Evolutionary conservation across 1,140 invertebrate species (phyloP).

Genomic region (Calephelis nemesis): DNA sequence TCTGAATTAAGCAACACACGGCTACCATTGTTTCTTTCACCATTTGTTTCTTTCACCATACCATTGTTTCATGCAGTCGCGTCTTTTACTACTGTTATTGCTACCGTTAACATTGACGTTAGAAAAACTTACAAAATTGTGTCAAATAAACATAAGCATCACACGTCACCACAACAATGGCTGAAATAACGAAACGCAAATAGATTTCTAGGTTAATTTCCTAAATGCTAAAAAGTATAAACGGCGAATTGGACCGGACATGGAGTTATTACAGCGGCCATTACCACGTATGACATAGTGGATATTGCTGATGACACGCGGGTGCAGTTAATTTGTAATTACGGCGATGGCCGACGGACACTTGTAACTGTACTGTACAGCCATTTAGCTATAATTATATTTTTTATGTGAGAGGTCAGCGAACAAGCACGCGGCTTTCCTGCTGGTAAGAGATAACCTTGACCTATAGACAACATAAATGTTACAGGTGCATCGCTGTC

Average conservation of each 20-base stretch:
- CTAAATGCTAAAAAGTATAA: constrained; percentile 24
- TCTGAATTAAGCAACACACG: too few species aligned
- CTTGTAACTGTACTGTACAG: background rate
- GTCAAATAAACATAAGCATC: constrained; percentile 1
- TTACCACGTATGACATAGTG: constrained; percentile 14
- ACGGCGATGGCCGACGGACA: background rate
- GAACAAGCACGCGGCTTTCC: too few species aligned
- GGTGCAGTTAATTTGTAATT: background rate
- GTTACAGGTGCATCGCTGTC: too few species aligned
- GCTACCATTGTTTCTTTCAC: too few species aligned
- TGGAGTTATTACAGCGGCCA: constrained; percentile 13
- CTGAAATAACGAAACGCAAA: constrained; percentile 2
- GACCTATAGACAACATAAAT: too few species aligned
- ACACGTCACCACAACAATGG: background rate
- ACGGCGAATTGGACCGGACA: constrained; percentile 28
- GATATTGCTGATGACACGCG: constrained; percentile 23
- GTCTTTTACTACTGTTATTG: too few species aligned
- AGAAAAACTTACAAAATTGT: too few species aligned
- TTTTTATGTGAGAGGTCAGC: too few species aligned
- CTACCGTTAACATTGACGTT: too few species aligned
- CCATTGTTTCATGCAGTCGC: too few species aligned
- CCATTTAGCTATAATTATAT: background rate
- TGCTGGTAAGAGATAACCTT: too few species aligned
- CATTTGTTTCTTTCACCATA: too few species aligned
- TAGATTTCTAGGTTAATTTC: constrained; percentile 24